phyloP scores from a whole-genome alignment of 2,888 invertebrate genomes.

The Diarsia rubi region DNA sequence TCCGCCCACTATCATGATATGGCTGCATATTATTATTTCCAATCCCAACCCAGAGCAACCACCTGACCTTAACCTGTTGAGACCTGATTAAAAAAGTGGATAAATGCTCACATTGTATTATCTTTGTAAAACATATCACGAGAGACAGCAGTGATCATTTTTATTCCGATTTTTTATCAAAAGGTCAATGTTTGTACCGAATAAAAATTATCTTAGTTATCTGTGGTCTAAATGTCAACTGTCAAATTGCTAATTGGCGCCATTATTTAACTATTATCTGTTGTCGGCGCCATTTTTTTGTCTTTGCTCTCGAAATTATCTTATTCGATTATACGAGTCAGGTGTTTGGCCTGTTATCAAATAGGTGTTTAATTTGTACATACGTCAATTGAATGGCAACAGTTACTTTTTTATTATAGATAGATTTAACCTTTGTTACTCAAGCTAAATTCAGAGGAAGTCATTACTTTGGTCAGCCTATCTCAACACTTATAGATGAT shows the following conservation, averaged over 20 bases:
- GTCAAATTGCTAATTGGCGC: constrained; percentile 53
- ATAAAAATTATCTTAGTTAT: constrained; percentile 33
- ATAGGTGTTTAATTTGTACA: constrained; percentile 19
- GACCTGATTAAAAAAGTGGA: neutral
- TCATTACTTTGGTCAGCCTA: neutral
- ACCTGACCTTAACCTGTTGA: constrained; percentile 21
- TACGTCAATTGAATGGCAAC: constrained; percentile 11
- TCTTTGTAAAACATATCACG: constrained; percentile 44
- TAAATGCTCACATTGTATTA: neutral
- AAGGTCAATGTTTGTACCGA: constrained; percentile 44
- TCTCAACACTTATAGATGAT: neutral
- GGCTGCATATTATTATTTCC: neutral
- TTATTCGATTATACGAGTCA: constrained; percentile 42
- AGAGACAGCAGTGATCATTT: constrained; percentile 37
- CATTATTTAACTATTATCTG: constrained; percentile 38
- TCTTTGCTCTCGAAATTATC: neutral
- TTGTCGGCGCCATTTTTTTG: constrained; percentile 36
- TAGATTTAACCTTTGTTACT: constrained; percentile 7
- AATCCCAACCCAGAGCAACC: constrained; percentile 1
- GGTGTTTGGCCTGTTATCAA: constrained; percentile 48
- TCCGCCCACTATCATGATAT: constrained; percentile 3
- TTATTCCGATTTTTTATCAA: constrained; percentile 43
- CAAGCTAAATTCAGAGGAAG: neutral
- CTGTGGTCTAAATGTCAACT: constrained; percentile 49
- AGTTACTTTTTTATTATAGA: neutral